A percentile compares a stretch with the other conserved stretches of the same genome.
These are phyloP conservation scores for Platysternon megacephalum DNA, from an alignment of 2,113 vertebrate species.

Conservation along the genomic window DNA sequence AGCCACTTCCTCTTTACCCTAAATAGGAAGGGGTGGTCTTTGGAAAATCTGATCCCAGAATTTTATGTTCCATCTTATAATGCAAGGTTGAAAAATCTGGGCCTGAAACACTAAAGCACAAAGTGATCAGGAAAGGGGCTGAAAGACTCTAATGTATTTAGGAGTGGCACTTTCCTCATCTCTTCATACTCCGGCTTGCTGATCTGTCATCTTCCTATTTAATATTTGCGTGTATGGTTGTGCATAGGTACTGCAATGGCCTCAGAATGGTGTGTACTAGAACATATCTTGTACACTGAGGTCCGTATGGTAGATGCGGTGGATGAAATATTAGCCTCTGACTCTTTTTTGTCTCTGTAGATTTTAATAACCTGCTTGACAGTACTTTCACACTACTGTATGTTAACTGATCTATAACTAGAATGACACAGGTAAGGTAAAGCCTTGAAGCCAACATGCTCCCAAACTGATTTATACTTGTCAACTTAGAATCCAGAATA, in stretches of 20 bases:
- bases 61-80: constrained; percentile 9
- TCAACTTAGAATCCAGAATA: background rate
- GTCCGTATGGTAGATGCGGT: background rate
- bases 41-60: constrained; percentile 19
- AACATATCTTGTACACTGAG: background rate
- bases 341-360: background rate
- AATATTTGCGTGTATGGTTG: background rate
- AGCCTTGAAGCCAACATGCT: background rate
- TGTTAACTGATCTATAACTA: background rate
- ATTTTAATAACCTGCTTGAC: background rate
- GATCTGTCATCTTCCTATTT: constrained; percentile 9
- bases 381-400: background rate
- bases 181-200: background rate
- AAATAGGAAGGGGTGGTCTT: constrained; percentile 21
- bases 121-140: background rate
- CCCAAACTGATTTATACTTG: background rate
- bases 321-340: background rate
- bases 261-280: background rate
- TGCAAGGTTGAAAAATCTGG: background rate
- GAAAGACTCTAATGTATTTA: background rate
- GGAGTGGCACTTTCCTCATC: background rate
- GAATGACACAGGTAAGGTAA: background rate
- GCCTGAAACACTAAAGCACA: constrained; percentile 1
- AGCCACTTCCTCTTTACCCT: background rate
- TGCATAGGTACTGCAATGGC: background rate